Base-by-base conservation (phyloP, 2,888 invertebrate species). In the Pycnomerus fuliginosus region DNA sequence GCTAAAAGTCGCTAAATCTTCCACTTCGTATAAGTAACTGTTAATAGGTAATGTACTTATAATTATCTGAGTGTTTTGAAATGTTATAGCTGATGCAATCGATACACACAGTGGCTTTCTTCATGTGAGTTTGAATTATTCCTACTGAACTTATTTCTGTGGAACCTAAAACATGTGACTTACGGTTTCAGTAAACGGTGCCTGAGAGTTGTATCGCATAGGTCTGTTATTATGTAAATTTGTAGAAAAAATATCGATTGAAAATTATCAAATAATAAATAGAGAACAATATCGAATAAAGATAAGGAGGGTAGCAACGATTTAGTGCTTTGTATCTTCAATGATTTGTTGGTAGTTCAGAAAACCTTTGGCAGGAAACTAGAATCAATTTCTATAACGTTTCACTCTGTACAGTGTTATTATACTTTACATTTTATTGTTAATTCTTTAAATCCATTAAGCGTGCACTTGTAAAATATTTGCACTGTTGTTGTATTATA, bases 401-500 rank as follows among this genome's bases (percentile, higher is more conserved):
- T 38, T 38, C 34, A 43, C 38, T 20, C 32, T 58, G 58, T 58
- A 58, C 58, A 58, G 58, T 58, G 56, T 57, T 57, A 53, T 53
- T 55, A 55, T 52, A 50, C 55, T 50, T 22, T 39, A 43, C 40
- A 45, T 43, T 48, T 44, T 47, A 52, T 50, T 41, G 44, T 52
- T 46, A 44, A 36, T 48, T 48, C 27, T 39, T 23, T 29, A 50
- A 31, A 42, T 37, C 37, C 23, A 47, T 37, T 27, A 22, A 17
- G 7, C 23, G 22, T 30, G 47, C 43, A 43, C 46, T 15, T 42
- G 42, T 46, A 46, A 22, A 42, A 42, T 23, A 24, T 10, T 37
- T 23, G 42, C 41, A 46, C 41, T 29, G 20, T 31, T 15, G 12
- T 39, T 22, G 7, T 12, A 8, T 32, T 32, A 31, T 31, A 8